Conservation (phyloP, 2,113 vertebrate genomes). For the Puffinus mauretanicus region DNA sequence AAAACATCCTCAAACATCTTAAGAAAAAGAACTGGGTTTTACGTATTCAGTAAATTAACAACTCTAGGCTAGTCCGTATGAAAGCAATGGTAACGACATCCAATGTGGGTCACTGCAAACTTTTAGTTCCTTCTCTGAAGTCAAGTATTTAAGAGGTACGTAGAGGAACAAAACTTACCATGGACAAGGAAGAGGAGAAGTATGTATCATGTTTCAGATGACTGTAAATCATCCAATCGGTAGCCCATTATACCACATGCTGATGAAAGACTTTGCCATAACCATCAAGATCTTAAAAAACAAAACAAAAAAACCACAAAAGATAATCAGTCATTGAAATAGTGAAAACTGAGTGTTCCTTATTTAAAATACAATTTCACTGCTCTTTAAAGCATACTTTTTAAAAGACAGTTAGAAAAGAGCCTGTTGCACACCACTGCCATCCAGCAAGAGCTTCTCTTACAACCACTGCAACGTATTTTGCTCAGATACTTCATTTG, state of each 20-base stretch:
- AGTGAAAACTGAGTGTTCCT: not conserved
- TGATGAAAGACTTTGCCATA: constrained; percentile 36
- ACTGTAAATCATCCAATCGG: constrained; percentile 18
- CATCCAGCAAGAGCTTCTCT: not conserved
- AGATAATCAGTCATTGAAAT: not conserved
- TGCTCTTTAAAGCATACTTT: not conserved
- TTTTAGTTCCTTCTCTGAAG: not conserved
- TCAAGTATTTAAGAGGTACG: not conserved
- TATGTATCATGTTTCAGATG: not conserved
- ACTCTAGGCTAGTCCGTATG: not conserved
- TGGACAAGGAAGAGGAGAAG: not conserved
- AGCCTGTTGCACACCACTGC: not conserved
- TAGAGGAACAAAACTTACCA: constrained; percentile 47
- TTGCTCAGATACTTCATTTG: not conserved
- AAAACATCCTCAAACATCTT: not conserved
- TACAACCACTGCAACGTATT: not conserved
- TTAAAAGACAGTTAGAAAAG: not conserved
- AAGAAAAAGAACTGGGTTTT: not conserved
- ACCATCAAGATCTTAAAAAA: constrained; percentile 41
- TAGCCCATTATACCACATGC: not conserved
- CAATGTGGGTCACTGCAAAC: not conserved
- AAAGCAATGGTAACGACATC: not conserved
- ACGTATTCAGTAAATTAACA: not conserved
- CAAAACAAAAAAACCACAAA: not conserved
- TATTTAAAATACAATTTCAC: not conserved